Evolutionary conservation across 2,797 vertebrate species (phyloP).

Genomic region (Lindbergichthys nudifrons): DNA sequence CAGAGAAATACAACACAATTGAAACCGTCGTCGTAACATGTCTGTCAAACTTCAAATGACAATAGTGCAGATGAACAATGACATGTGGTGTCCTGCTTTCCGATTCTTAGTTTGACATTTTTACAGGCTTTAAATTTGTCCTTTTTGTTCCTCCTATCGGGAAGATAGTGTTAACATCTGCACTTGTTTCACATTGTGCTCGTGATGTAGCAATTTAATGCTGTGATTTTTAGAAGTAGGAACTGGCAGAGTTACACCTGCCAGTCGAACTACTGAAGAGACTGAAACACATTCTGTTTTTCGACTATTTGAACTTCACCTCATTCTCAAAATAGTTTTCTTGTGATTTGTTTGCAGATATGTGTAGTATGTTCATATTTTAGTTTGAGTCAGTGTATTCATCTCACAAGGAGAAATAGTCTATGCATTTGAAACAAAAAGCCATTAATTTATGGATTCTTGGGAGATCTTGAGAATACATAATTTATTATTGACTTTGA

Average conservation of each 20-base stretch:
- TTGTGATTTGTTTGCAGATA: conserved; percentile 63
- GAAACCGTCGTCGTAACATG: neutral
- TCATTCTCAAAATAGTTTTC: conserved; percentile 48
- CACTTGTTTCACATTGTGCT: conserved; percentile 40
- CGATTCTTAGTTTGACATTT: conserved; percentile 13
- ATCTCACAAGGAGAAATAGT: conserved; percentile 57
- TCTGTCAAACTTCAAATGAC: conserved; percentile 19
- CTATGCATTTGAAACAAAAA: conserved; percentile 74
- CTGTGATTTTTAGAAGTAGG: conserved; percentile 65
- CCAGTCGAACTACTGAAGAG: conserved; percentile 27
- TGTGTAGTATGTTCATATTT: conserved; percentile 69
- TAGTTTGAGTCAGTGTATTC: conserved; percentile 60
- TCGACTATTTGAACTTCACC: conserved; percentile 33
- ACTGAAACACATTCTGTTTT: conserved; percentile 20
- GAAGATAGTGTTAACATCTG: conserved; percentile 16
- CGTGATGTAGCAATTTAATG: conserved; percentile 46
- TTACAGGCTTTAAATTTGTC: conserved; percentile 13
- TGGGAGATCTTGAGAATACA: conserved; percentile 60
- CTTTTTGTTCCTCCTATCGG: conserved; percentile 18
- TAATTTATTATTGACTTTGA: conserved; percentile 66
- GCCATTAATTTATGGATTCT: conserved; percentile 71
- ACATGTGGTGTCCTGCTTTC: conserved; percentile 15
- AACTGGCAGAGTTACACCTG: conserved; percentile 26
- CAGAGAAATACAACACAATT: conserved; percentile 3
- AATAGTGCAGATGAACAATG: conserved; percentile 8